phyloP scores from a whole-genome alignment of 2,797 vertebrate genomes.

The Pipistrellus pygmaeus region DNA sequence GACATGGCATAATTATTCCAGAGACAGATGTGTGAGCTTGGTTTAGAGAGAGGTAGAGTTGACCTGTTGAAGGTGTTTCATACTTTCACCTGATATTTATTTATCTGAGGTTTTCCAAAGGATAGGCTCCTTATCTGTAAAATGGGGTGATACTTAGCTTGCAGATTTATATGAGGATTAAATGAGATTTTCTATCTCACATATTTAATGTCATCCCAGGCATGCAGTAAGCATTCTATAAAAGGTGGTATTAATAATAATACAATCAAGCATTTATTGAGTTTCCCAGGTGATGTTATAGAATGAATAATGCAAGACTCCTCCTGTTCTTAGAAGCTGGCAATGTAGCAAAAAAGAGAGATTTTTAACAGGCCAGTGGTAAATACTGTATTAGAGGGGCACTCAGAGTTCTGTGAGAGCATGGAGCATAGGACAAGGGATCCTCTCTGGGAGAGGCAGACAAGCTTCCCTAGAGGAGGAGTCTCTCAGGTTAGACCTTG shows the following conservation, averaged over 20 bases:
- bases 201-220: not conserved
- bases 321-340: not conserved
- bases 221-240: not conserved
- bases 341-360: not conserved
- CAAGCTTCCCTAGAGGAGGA: not conserved
- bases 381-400: not conserved
- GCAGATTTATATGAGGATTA: not conserved
- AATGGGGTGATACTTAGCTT: not conserved
- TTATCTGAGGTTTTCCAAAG: not conserved
- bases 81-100: not conserved
- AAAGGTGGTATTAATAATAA: constrained; percentile 1
- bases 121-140: not conserved
- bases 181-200: constrained; percentile 14
- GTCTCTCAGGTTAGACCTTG: not conserved
- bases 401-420: not conserved
- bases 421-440: not conserved
- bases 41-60: not conserved
- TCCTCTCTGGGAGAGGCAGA: not conserved
- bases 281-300: not conserved
- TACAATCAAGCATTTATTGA: not conserved
- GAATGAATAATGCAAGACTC: not conserved
- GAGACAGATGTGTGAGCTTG: not conserved
- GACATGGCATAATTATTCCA: not conserved
- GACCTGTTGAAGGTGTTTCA: not conserved
- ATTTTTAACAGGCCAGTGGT: not conserved